These are phyloP conservation scores for Panulirus ornatus DNA, from an alignment of 1,140 invertebrate species.

Conservation along the genomic window DNA sequence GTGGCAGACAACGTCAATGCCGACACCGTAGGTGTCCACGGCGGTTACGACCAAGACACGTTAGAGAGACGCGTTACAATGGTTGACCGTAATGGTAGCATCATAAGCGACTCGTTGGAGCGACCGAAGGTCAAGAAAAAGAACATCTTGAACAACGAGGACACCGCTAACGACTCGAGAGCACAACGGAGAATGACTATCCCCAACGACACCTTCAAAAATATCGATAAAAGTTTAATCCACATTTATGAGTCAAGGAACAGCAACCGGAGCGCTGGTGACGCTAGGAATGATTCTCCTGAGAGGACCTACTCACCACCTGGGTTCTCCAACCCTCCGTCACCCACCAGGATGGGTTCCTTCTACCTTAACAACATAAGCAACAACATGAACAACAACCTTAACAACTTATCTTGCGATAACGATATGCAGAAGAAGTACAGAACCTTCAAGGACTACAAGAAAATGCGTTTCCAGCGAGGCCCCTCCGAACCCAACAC, in stretches of 20 bases:
- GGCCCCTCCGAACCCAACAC: constrained; percentile 2
- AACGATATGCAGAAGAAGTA: constrained; percentile 42
- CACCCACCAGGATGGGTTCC: constrained; percentile 10
- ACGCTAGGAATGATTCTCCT: constrained; percentile 7
- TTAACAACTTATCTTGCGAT: constrained; percentile 22
- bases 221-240: constrained; percentile 50
- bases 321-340: constrained; percentile 23
- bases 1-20: constrained; percentile 86
- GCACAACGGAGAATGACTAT: constrained; percentile 37
- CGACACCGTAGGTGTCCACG: constrained; percentile 85
- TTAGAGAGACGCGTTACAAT: constrained; percentile 80
- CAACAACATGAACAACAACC: constrained; percentile 22
- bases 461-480: constrained; percentile 59
- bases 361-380: constrained; percentile 55
- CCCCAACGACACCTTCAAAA: constrained; percentile 12
- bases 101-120: constrained; percentile 52
- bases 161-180: constrained; percentile 12
- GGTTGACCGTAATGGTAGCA: constrained; percentile 49
- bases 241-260: constrained; percentile 66
- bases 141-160: constrained; percentile 33
- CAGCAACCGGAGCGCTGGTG: constrained; percentile 50
- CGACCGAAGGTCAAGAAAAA: constrained; percentile 59
- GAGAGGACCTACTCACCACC: constrained; percentile 18
- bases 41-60: constrained; percentile 90
- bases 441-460: constrained; percentile 65